Percentiles rank a stretch among this genome's conserved stretches.
Evolutionary conservation across 2,113 vertebrate species (phyloP).

Genomic region (Camelus dromedarius): DNA sequence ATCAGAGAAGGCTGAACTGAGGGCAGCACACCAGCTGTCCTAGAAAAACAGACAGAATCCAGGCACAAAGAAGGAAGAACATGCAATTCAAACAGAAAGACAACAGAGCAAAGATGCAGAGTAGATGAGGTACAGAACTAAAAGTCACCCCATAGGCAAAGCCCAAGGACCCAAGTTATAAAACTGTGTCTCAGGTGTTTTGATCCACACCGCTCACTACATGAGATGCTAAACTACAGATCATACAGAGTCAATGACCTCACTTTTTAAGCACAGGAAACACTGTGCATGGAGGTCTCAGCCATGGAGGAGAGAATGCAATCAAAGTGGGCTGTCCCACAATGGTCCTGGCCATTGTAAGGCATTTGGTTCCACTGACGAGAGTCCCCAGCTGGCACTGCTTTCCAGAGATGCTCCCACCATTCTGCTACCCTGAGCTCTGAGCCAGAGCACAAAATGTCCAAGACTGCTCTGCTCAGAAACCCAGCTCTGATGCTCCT

Average conservation of each 20-base stretch:
- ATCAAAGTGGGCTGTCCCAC: background rate
- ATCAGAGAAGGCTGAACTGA: background rate
- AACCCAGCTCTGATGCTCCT: background rate
- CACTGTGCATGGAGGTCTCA: background rate
- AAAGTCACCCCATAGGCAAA: background rate
- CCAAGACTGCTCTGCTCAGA: background rate
- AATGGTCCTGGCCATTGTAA: background rate
- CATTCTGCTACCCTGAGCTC: background rate
- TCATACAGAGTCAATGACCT: background rate
- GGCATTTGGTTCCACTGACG: background rate
- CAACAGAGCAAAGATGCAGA: background rate
- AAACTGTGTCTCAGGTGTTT: background rate
- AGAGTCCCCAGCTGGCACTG: background rate
- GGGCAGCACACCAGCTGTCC: background rate
- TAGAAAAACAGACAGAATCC: background rate
- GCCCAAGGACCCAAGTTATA: background rate
- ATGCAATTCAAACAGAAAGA: background rate
- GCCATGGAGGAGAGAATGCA: background rate
- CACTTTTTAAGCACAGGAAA: background rate
- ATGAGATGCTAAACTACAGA: background rate
- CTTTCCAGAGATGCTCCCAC: background rate
- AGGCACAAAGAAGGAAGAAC: background rate
- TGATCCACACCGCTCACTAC: background rate
- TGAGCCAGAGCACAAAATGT: background rate
- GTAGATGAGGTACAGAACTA: background rate